Conservation (phyloP, 2,113 vertebrate species). For the Gymnarchus niloticus region DNA sequence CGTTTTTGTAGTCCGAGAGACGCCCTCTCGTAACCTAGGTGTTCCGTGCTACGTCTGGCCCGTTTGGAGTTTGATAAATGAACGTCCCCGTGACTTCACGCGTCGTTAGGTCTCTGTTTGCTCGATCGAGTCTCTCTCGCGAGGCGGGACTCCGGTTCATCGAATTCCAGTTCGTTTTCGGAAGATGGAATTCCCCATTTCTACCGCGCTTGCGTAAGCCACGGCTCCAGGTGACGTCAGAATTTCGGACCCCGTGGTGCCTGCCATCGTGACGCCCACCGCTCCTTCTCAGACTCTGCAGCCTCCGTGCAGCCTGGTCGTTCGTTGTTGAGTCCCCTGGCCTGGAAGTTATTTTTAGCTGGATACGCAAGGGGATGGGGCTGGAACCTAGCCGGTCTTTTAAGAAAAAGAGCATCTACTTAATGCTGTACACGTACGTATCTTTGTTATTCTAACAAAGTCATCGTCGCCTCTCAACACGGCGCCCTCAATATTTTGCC, state of each 20-base stretch:
- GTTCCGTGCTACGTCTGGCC: not conserved
- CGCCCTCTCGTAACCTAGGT: not conserved
- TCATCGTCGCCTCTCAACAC: not conserved
- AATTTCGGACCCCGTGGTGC: not conserved
- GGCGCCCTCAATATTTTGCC: not conserved
- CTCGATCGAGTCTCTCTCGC: not conserved
- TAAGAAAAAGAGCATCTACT: not conserved
- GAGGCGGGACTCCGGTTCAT: not conserved
- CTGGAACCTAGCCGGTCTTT: no score
- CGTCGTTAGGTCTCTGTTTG: not conserved
- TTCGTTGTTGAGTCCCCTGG: no score
- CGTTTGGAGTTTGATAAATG: not conserved
- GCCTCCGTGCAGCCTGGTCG: not conserved
- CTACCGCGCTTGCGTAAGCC: not conserved
- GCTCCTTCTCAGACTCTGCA: not conserved
- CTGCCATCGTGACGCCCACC: not conserved
- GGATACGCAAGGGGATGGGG: no score
- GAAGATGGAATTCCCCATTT: not conserved
- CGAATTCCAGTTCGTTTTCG: not conserved
- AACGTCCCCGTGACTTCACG: not conserved
- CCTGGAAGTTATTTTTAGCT: constrained; percentile 2
- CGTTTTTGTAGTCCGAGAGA: not conserved
- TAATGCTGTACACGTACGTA: not conserved
- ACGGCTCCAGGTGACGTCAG: not conserved
- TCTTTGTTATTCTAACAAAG: constrained; percentile 12